Percentiles rank a stretch among this genome's conserved stretches.
These are phyloP conservation scores for Phrynocephalus versicolor DNA, from an alignment of 2,113 vertebrate genomes.

Conservation along the genomic window DNA sequence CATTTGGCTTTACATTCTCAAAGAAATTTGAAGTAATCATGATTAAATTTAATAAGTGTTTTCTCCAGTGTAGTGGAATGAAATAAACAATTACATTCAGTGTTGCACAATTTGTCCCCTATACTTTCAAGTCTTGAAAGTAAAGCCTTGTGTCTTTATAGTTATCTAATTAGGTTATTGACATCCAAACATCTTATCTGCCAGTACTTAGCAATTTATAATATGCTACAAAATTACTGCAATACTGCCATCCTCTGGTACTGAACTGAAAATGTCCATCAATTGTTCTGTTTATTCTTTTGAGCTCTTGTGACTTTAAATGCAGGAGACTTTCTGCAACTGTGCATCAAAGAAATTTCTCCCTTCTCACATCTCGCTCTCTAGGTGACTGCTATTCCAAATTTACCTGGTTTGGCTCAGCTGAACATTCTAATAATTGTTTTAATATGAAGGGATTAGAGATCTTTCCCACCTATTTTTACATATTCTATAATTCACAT, in stretches of 20 bases:
- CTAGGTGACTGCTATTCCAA: background rate
- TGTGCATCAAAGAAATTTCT: background rate
- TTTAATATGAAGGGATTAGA: background rate
- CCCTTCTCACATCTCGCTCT: background rate
- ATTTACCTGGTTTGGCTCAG: background rate
- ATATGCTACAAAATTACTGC: constrained; percentile 52
- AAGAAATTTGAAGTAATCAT: background rate
- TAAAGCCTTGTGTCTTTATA: background rate
- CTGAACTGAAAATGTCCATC: constrained; percentile 39
- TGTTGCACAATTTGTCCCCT: background rate
- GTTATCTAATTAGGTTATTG: constrained; percentile 28
- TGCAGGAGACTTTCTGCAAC: too few species aligned
- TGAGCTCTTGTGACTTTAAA: too few species aligned
- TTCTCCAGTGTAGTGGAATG: background rate
- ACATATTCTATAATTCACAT: background rate
- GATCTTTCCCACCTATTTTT: background rate
- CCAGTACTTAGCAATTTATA: constrained; percentile 53
- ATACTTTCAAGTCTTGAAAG: constrained; percentile 1
- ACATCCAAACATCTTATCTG: constrained; percentile 41
- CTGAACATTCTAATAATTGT: background rate
- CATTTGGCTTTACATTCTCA: background rate
- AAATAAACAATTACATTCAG: background rate
- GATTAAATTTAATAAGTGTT: background rate
- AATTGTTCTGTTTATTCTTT: background rate
- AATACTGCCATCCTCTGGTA: constrained; percentile 81